phyloP scores from a whole-genome alignment of 1,140 invertebrate species.

The Neodiprion lecontei region DNA sequence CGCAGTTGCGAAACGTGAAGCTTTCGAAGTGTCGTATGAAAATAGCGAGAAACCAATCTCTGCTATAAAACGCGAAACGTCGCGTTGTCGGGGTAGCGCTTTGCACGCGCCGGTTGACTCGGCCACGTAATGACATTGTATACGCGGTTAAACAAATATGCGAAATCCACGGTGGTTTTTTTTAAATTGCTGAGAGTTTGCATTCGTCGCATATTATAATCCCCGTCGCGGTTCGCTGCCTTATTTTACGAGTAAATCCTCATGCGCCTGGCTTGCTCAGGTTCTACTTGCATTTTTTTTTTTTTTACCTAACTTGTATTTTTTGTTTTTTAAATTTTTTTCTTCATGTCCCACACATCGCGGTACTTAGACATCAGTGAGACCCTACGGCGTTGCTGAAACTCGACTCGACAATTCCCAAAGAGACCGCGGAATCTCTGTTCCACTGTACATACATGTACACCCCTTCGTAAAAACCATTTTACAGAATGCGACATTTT shows the following conservation, averaged over 20 bases:
- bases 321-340: no score
- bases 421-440: constrained; percentile 57
- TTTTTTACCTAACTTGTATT: neutral
- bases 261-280: no score
- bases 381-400: constrained; percentile 29
- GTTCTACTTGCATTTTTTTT: neutral
- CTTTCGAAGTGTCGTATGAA: no score
- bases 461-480: neutral
- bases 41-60: no score
- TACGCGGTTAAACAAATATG: neutral
- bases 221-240: neutral
- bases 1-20: no score
- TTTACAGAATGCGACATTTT: neutral
- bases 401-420: constrained; percentile 40
- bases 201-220: constrained; percentile 29
- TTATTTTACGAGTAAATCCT: neutral
- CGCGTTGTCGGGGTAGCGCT: no score
- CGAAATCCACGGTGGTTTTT: constrained; percentile 19
- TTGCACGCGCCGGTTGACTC: neutral
- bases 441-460: neutral
- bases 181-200: constrained; percentile 25
- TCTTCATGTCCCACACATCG: no score
- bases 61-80: no score
- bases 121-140: neutral
- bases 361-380: no score